These are phyloP conservation scores for Aplochiton taeniatus DNA, from an alignment of 2,797 vertebrate species.

Conservation along the genomic window DNA sequence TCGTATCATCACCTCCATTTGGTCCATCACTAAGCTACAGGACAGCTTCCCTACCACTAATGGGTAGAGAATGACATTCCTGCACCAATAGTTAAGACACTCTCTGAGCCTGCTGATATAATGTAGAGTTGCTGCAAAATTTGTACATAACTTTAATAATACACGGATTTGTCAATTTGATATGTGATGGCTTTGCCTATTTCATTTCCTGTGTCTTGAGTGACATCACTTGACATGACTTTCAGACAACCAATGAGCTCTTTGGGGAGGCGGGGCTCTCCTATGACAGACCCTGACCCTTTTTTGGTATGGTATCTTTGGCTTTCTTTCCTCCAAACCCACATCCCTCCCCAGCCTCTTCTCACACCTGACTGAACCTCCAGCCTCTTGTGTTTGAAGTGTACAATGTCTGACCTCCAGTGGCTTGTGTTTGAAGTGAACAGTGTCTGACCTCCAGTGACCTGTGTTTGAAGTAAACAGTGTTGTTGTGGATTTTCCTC, in stretches of 20 bases:
- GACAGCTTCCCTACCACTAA: too few species aligned
- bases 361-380: not conserved
- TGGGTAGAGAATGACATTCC: too few species aligned
- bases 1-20: slow-evolving; percentile 29
- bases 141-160: not conserved
- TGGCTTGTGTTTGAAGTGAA: not conserved
- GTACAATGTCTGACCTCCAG: not conserved
- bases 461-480: not conserved
- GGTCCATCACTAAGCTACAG: too few species aligned
- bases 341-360: not conserved
- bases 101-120: too few species aligned
- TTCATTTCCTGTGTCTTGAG: slow-evolving; percentile 3
- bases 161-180: not conserved
- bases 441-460: not conserved
- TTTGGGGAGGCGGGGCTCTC: slow-evolving; percentile 62
- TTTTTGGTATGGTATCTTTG: slow-evolving; percentile 71
- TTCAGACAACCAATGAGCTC: slow-evolving; percentile 68
- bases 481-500: not conserved
- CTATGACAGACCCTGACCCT: slow-evolving; percentile 66
- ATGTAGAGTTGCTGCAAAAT: too few species aligned
- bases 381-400: not conserved
- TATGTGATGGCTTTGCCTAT: not conserved
- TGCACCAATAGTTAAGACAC: too few species aligned
- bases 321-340: slow-evolving; percentile 35
- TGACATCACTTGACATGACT: slow-evolving; percentile 49